Conservation (phyloP, 53 echinoderm and acorn worm genomes). For the Antedon mediterranea region DNA sequence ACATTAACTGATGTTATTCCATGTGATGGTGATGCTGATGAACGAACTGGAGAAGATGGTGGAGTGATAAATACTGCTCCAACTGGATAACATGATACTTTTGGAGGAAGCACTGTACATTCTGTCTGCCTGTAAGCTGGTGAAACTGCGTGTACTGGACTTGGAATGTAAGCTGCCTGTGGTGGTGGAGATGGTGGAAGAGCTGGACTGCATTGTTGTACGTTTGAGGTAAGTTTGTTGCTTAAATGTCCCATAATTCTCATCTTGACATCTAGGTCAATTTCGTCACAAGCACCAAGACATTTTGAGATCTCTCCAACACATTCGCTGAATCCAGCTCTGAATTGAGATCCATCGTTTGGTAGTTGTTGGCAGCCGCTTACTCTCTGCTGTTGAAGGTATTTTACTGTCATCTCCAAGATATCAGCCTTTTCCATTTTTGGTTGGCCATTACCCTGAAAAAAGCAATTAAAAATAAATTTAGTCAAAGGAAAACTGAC, state of each 20-base stretch:
- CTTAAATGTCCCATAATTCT: constrained; percentile 72
- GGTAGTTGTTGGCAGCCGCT: constrained; percentile 7
- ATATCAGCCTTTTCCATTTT: constrained; percentile 96
- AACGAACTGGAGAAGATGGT: not conserved
- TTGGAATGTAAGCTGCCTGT: not conserved
- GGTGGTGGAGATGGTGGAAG: not conserved
- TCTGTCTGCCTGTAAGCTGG: not conserved
- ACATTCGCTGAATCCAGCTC: constrained; percentile 90
- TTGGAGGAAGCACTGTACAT: not conserved
- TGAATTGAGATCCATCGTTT: constrained; percentile 48
- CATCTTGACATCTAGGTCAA: constrained; percentile 60
- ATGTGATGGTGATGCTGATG: not conserved
- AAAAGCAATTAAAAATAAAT: constrained; percentile 6
- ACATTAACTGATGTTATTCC: not conserved
- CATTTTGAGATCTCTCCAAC: constrained; percentile 76
- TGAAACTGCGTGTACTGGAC: not conserved
- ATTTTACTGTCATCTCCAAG: constrained; percentile 82
- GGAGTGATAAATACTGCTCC: not conserved
- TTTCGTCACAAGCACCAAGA: constrained; percentile 46
- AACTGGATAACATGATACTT: not conserved
- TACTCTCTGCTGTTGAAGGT: constrained; percentile 48
- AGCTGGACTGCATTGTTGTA: not conserved
- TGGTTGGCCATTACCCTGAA: constrained; percentile 55
- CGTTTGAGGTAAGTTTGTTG: constrained; percentile 2
- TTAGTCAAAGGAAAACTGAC: not conserved